Conservation (phyloP, 1,140 invertebrate species). For the Aphidius gifuensis region DNA sequence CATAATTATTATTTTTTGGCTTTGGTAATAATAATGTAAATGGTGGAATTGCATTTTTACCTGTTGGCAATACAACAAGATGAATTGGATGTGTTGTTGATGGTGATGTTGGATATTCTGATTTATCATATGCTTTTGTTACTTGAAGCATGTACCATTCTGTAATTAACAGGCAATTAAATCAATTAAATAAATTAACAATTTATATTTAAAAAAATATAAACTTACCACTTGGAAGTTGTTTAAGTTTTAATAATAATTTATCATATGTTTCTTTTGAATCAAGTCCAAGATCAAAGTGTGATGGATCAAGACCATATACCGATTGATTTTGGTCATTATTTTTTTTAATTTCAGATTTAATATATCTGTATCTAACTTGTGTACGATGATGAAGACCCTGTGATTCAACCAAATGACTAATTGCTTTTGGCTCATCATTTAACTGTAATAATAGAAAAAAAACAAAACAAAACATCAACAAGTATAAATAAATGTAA, state of each 20-base stretch:
- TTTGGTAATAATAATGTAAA: constrained; percentile 53
- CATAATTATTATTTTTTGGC: constrained; percentile 44
- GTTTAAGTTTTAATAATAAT: no score
- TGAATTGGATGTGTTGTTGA: constrained; percentile 53
- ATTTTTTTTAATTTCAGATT: constrained; percentile 32
- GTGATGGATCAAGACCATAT: no score
- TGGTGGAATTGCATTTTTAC: constrained; percentile 45
- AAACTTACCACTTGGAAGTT: not conserved
- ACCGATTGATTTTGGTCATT: constrained; percentile 21
- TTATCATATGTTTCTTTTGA: not conserved
- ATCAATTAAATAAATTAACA: constrained; percentile 34
- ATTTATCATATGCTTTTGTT: constrained; percentile 55
- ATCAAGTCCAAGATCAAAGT: constrained; percentile 31
- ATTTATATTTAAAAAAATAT: constrained; percentile 31
- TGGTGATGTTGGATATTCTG: constrained; percentile 46
- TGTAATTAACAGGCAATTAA: constrained; percentile 43
- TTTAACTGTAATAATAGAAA: constrained; percentile 26
- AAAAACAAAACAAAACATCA: constrained; percentile 4
- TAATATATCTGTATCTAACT: constrained; percentile 38
- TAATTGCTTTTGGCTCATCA: constrained; percentile 41
- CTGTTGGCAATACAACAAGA: constrained; percentile 56
- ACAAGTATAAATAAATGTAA: no score
- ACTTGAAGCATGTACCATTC: constrained; percentile 64
- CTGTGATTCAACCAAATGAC: constrained; percentile 44
- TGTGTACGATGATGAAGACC: constrained; percentile 42